phyloP scores from a whole-genome alignment of 2,888 invertebrate species.

The Megalurothrips usitatus region DNA sequence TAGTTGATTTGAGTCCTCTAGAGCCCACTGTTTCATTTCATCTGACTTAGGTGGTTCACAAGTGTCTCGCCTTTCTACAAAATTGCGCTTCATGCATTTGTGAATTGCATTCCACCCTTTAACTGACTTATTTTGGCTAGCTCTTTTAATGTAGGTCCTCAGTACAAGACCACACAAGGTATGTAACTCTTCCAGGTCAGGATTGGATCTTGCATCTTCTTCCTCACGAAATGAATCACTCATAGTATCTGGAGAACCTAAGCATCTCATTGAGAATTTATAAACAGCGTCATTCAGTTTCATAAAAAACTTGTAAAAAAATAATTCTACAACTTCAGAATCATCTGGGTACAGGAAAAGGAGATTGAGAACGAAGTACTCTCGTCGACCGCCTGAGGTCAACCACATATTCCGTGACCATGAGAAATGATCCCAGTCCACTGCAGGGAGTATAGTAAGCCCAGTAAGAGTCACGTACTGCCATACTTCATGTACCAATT shows the following conservation, averaged over 20 bases:
- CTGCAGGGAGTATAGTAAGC: background rate
- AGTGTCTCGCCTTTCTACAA: background rate
- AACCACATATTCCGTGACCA: constrained; percentile 4
- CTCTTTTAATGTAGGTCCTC: constrained; percentile 1
- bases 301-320: constrained; percentile 19
- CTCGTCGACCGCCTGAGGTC: background rate
- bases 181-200: background rate
- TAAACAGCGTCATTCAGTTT: constrained; percentile 2
- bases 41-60: background rate
- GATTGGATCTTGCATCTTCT: background rate
- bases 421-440: background rate
- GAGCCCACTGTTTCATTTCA: background rate
- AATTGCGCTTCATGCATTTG: constrained; percentile 11
- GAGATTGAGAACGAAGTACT: background rate
- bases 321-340: background rate
- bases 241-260: background rate
- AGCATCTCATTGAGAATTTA: background rate
- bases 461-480: background rate
- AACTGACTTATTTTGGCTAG: constrained; percentile 1
- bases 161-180: background rate
- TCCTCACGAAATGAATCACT: background rate
- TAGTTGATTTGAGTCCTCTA: background rate
- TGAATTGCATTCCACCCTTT: constrained; percentile 9
- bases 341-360: constrained; percentile 16
- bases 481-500: constrained; percentile 12